Evolutionary conservation across 2,797 vertebrate genomes (phyloP).

Genomic region (Sebastes cheni): DNA sequence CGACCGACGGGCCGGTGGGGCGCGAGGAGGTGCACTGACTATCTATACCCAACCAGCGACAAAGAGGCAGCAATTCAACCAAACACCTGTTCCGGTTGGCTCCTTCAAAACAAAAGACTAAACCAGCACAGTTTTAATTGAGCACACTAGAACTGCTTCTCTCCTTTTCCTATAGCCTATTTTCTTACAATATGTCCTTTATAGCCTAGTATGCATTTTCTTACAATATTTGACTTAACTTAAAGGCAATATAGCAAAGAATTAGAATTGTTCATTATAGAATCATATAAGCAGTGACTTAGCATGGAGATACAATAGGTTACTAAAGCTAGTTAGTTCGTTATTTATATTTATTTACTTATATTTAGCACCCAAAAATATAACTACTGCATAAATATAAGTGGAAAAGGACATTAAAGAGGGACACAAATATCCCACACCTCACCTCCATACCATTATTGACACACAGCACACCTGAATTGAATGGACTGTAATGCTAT

Average conservation of each 20-base stretch:
- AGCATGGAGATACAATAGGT: not conserved
- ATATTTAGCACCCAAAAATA: not conserved
- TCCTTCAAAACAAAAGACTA: conserved; percentile 55
- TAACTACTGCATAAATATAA: not conserved
- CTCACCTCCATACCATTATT: no score
- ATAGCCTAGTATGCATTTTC: not conserved
- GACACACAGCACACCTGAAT: no score
- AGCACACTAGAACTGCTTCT: not conserved
- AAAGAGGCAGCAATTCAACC: not conserved
- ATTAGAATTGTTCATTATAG: not conserved
- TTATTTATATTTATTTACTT: not conserved
- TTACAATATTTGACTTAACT: not conserved
- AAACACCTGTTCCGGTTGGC: conserved; percentile 25
- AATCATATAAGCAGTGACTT: not conserved
- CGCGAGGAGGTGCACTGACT: conserved; percentile 59
- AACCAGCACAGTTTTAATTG: not conserved
- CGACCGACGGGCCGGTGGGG: conserved; percentile 52
- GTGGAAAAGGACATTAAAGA: not conserved
- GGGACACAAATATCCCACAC: no score
- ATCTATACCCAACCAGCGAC: conserved; percentile 12
- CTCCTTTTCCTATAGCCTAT: not conserved
- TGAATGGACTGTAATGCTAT: no score
- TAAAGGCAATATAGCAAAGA: not conserved
- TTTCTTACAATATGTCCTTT: not conserved
- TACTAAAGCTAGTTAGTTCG: not conserved